Percentiles rank a stretch among this genome's conserved stretches.
phyloP scores from a whole-genome alignment of 2,888 invertebrate genomes.

The Theodoxus fluviatilis region DNA sequence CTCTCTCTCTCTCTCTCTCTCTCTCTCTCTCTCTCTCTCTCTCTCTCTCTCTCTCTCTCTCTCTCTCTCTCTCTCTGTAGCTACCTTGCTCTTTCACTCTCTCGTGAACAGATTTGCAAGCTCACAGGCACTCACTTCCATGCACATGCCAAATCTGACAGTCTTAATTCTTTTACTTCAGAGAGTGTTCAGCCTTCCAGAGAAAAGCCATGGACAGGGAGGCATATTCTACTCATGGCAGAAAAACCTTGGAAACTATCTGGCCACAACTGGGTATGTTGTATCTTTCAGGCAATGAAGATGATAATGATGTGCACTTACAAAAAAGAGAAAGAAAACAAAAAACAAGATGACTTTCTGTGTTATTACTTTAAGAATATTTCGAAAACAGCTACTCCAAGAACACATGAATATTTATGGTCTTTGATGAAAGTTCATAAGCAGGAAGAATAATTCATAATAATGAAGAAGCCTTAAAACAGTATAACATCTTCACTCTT shows the following conservation, averaged over 20 bases:
- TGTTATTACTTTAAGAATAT: too few relatives aligned
- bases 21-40: background rate
- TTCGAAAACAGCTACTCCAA: too few relatives aligned
- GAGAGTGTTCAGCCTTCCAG: slow-evolving; percentile 63
- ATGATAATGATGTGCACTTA: background rate
- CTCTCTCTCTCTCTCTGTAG: background rate
- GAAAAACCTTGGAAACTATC: slow-evolving; percentile 82
- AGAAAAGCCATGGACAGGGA: slow-evolving; percentile 61
- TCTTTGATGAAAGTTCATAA: too few relatives aligned
- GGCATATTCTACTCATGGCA: slow-evolving; percentile 76
- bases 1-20: background rate
- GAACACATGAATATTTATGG: too few relatives aligned
- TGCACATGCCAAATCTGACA: background rate
- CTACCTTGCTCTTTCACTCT: background rate
- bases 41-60: background rate
- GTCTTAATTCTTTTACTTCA: slow-evolving; percentile 41
- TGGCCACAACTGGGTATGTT: slow-evolving; percentile 61
- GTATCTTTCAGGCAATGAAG: background rate
- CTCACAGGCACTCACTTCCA: slow-evolving; percentile 21
- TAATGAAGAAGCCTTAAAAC: too few relatives aligned
- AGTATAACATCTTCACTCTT: too few relatives aligned
- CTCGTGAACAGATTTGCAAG: slow-evolving; percentile 15
- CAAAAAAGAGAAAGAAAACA: too few relatives aligned
- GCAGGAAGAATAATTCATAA: too few relatives aligned
- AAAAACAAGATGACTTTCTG: too few relatives aligned